Base-by-base conservation (phyloP, 2,113 vertebrate species). In the Numida meleagris region DNA sequence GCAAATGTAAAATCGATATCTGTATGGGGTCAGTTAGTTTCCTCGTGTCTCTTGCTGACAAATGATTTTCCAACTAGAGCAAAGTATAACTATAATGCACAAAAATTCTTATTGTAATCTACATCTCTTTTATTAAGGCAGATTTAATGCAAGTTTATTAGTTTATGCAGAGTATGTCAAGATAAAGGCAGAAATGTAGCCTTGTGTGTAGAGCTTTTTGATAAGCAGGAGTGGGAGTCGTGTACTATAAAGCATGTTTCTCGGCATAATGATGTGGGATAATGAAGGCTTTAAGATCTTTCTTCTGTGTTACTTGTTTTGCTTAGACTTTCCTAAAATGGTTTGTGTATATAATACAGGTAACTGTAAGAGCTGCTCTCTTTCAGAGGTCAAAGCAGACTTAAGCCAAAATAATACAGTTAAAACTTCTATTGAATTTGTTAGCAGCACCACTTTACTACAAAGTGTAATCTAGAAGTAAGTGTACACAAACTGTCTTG, bases 121-220 rank as follows among this genome's bases (percentile, higher is more conserved):
- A 0, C 51, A 7, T 82, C 68, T 40, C 29, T 79, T 67, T 80
- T 73, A 84, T 90, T 86, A 82, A 58, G 71, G 78, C 27, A 73
- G 50, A 53, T 66, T 82, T 87, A 33, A 21, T 13, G 4, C 12
- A 16, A 78, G 36, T 31, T 85, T 85, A 70, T 94, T 94, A 65
- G 71, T 80, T 96, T 89, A 67, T 81, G 33, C 29, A 12, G 51
- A 61, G 46, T 63, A 23, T 72, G 74, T 89, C 77, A 75, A 94
- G 96, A 79, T 91, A 61, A 89, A 90, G 72, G 72, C 74, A 94
- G 85, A 88, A 89, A 87, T 85, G 78, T 40, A 91, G 66, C 58
- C 15, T 12, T 57, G 62, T 65, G 29, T 24, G 23, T 67, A 79
- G 57, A 90, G 70, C 48, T 31, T 61, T 94, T 82, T 76, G 87